Base-by-base conservation (phyloP, 2,888 invertebrate genomes). In the Lasioglossum calceatum region DNA sequence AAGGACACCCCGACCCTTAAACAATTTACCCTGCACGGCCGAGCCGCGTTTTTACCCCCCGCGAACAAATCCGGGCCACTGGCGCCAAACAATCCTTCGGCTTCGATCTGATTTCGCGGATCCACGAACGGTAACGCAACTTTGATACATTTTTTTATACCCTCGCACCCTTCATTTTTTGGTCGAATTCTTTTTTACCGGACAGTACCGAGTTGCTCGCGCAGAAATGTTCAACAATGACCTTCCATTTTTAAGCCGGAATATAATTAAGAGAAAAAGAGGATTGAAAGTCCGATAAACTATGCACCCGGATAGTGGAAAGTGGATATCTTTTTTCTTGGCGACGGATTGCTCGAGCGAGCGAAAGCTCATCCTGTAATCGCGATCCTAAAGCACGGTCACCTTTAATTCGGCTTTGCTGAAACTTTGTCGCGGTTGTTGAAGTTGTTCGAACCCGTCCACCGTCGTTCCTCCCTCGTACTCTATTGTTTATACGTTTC, bases 1-100 rank as follows among this genome's bases (percentile, higher is more conserved):
- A 92, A 93, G 93, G 93, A 93, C 93, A 93, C 92, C 92, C 91
- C 92, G 89, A 92, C 91, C 92, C 92, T 92, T 93, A 91, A 89
- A 92, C 92, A 92, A 93, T 94, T 93, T 93, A 90, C 91, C 88
- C 92, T 89, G 91, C 91, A 90, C 90, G 92, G 90, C 89, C 86
- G 79, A 72, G 80, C 77, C 83, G 87, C 85, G 85, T 79, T 86
- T 79, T 87, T 73, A 67, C 50, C 47, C 58, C 36, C 67, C 80
- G 54, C 80, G 50, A 44, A 19, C 67, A 70, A 81, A 81, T 73
- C 54, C 80, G 44, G 75, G 61, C 71, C 86, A 76, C 64, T 50
- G 32, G 42, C 78, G 54, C 67, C 74, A 32, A 23, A 54, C n/a
- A 10, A 23, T n/a, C 27, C 8, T 7, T 27, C 70, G 16, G 3